Evolutionary conservation across 2,797 vertebrate species (phyloP), one percentile per base, ranked within the genome.

Genomic region (Protosalanx chinensis): DNA sequence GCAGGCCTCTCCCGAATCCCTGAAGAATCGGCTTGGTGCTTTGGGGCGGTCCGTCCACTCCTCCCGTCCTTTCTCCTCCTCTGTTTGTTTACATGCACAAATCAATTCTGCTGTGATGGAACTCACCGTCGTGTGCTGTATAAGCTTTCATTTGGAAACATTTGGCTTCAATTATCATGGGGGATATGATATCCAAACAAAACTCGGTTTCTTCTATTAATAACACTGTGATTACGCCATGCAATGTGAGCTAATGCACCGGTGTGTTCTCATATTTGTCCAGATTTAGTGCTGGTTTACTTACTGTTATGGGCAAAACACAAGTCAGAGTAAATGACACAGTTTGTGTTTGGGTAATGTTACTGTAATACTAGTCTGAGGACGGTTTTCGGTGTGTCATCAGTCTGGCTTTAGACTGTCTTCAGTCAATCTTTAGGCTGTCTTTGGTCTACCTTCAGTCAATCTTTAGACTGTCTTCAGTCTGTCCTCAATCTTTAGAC

Each of bases 181-280:
- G 4, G 87, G 88, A 91, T 91, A 89, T 86, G 88, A 90, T 90
- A 91, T 91, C 90, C 85, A 90, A 90, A 90, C 90, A 92, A 90
- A 90, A 87, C 86, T 16, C 80, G 84, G 76, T 88, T 87, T 88
- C 86, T 86, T 87, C 87, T 88, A 90, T 90, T 91, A 91, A 91
- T 91, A 91, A 89, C 82, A 56, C 15, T 4, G 85, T 75, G 77
- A 86, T 84, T 87, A 85, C 74, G 18, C 85, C 74, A 80, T 81
- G 73, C 84, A 79, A 77, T 71, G 70, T 32, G 75, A 84, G 82
- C 82, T 84, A 65, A 84, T 68, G 78, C 75, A 49, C 15, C 64
- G 29, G 81, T 72, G 29, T 85, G 84, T 88, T 86, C 72, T 80
- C 82, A 81, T 86, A 81, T 87, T 87, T 85, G 81, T 57, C 27